Conservation (phyloP, 2,113 vertebrate genomes). For the Syngnathus scovelli region DNA sequence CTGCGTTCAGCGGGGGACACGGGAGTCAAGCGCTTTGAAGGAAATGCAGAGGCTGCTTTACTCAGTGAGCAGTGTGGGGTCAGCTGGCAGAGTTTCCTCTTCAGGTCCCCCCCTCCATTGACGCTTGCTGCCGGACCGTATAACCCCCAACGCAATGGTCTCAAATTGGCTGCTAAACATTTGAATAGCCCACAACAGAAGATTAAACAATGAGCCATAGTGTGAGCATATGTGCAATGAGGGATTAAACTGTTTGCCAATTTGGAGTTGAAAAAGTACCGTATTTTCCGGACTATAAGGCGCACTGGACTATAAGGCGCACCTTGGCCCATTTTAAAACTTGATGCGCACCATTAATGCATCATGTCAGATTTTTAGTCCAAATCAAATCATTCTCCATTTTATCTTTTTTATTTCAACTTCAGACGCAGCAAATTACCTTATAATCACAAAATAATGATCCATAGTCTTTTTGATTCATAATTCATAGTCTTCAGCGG, state of each 20-base stretch:
- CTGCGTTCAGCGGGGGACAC: constrained; percentile 29
- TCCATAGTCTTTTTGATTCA: too few relatives aligned
- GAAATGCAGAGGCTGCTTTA: constrained; percentile 47
- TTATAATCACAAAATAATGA: too few relatives aligned
- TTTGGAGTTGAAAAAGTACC: constrained; percentile 29
- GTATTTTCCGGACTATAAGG: too few relatives aligned
- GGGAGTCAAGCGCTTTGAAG: constrained; percentile 52
- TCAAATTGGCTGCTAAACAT: constrained; percentile 6
- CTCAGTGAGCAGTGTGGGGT: constrained; percentile 46
- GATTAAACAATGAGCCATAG: not conserved
- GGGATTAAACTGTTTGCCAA: constrained; percentile 63
- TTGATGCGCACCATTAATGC: too few relatives aligned
- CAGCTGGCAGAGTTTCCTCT: constrained; percentile 25
- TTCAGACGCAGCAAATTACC: too few relatives aligned
- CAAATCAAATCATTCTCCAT: too few relatives aligned
- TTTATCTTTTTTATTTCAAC: too few relatives aligned
- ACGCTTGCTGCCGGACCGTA: constrained; percentile 26
- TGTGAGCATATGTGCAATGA: constrained; percentile 20
- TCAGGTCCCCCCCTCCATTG: constrained; percentile 10
- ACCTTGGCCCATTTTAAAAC: too few relatives aligned
- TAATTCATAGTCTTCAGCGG: too few relatives aligned
- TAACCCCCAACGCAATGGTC: constrained; percentile 24
- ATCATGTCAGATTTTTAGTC: too few relatives aligned
- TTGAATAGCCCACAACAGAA: not conserved
- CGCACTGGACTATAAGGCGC: too few relatives aligned